Evolutionary conservation across 2,797 vertebrate species (phyloP), one percentile per base, ranked within the genome.

Genomic region (Craterocephalus amniculus): DNA sequence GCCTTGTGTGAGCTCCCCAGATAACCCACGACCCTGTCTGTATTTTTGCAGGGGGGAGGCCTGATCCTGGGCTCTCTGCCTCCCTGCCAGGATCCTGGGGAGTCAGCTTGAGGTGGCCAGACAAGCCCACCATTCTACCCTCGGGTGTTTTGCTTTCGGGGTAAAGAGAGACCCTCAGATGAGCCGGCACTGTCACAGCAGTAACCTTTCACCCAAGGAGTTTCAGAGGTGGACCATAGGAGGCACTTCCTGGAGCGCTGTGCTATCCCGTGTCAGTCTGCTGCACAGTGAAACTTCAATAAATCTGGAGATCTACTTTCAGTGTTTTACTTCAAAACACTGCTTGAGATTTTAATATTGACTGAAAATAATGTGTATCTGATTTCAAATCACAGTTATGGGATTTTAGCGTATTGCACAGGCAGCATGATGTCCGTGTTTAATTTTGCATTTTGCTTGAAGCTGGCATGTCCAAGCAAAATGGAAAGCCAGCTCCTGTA

Each of bases 1-100:
- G 93, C 87, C 73, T 87, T 67, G 68, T 87, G 88, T 91, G 91
- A 93, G 88, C 92, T 85, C 86, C 87, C 65, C 81, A 74, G 80
- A 87, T 91, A 90, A 93, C 92, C 92, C 90, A 69, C 87, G 91
- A 94, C 93, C 92, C 74, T 16, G 76, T 87, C 89, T 91, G 87
- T 94, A 90, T 94, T 94, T 93, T 83, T 93, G 87, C 90, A 93
- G 80, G 83, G 85, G 87, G 83, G 78, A 81, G 74, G 59, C 88
- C 83, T 91, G 91, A 94, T 93, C 92, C 85, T 35, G 70, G 80
- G 77, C 64, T 88, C 82, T 86, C 72, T 78, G 87, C 87, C 85
- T 90, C 90, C 87, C 85, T 88, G 89, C 86, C 74, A 73, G 83
- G 86, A 80, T 91, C 88, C 89, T 67, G 84, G 89, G 90, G 91